These are phyloP conservation scores for Siniperca scherzeri DNA, from an alignment of 2,797 vertebrate species.

Conservation along the genomic window DNA sequence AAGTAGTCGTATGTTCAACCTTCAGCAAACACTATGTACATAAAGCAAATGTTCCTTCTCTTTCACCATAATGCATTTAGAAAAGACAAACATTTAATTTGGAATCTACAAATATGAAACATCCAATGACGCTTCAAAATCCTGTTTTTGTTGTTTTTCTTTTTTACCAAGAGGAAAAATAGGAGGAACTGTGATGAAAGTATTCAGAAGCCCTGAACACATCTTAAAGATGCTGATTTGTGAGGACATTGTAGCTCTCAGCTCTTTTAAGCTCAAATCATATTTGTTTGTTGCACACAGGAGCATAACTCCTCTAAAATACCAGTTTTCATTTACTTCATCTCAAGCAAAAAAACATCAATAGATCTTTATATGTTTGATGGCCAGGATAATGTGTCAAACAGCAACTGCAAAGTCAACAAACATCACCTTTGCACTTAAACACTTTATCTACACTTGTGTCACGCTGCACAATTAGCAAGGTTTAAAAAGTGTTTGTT, in stretches of 20 bases:
- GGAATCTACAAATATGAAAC: neutral
- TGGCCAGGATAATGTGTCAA: neutral
- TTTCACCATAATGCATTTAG: neutral
- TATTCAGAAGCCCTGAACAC: neutral
- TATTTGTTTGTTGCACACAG: neutral
- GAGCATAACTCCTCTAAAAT: neutral
- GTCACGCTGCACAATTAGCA: conserved; percentile 1
- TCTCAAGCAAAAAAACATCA: neutral
- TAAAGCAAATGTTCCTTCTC: neutral
- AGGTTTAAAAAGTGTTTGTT: neutral
- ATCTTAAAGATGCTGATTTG: neutral
- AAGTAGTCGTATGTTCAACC: neutral
- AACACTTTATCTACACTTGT: neutral
- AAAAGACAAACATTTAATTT: neutral
- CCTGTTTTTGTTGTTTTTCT: neutral
- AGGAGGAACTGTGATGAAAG: neutral
- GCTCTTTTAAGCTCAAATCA: neutral
- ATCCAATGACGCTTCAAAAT: neutral
- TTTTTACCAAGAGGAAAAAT: neutral
- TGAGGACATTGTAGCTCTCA: neutral
- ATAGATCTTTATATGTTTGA: neutral
- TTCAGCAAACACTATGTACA: neutral
- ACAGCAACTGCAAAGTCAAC: neutral
- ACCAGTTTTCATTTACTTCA: neutral
- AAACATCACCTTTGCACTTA: neutral